These are phyloP conservation scores for Actinernus sp. DNA, from an alignment of 92 coral and sea anemone genomes.

Conservation along the genomic window DNA sequence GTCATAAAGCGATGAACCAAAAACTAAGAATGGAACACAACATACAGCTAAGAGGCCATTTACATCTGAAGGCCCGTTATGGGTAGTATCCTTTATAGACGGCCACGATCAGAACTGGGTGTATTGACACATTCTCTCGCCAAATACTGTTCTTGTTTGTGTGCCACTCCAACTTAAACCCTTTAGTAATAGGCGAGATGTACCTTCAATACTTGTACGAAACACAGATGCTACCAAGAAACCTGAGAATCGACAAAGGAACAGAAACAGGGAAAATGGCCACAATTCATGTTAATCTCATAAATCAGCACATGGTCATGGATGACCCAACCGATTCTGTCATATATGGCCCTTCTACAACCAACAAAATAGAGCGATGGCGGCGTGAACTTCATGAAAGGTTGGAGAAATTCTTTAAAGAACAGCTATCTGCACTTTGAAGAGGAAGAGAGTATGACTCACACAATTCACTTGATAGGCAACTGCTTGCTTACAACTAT, in stretches of 20 bases:
- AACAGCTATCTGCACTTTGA: conserved; percentile 38
- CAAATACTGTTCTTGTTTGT: conserved; percentile 56
- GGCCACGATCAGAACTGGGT: conserved; percentile 76
- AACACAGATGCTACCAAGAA: too few relatives aligned
- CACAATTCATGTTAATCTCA: too few relatives aligned
- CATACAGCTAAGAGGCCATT: conserved; percentile 42
- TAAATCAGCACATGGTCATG: too few relatives aligned
- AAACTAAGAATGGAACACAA: conserved; percentile 49
- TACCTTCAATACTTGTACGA: too few relatives aligned
- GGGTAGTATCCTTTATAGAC: conserved; percentile 67
- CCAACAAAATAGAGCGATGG: conserved; percentile 74
- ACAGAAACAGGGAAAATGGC: too few relatives aligned
- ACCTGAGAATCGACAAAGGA: too few relatives aligned
- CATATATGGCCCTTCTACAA: conserved; percentile 76
- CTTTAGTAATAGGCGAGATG: conserved; percentile 46
- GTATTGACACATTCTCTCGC: conserved; percentile 65
- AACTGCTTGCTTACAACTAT: conserved; percentile 53
- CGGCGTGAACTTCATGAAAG: conserved; percentile 75
- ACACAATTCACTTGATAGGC: too few relatives aligned
- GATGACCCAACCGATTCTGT: conserved; percentile 69
- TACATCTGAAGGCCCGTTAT: conserved; percentile 71
- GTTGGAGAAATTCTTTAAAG: conserved; percentile 52
- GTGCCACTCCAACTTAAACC: conserved; percentile 61
- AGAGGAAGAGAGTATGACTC: conserved; percentile 67
- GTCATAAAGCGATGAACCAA: too few relatives aligned